Evolutionary conservation across 2,797 vertebrate genomes (phyloP), one percentile per base, ranked within the genome.

Genomic region (Myripristis jacobus): DNA sequence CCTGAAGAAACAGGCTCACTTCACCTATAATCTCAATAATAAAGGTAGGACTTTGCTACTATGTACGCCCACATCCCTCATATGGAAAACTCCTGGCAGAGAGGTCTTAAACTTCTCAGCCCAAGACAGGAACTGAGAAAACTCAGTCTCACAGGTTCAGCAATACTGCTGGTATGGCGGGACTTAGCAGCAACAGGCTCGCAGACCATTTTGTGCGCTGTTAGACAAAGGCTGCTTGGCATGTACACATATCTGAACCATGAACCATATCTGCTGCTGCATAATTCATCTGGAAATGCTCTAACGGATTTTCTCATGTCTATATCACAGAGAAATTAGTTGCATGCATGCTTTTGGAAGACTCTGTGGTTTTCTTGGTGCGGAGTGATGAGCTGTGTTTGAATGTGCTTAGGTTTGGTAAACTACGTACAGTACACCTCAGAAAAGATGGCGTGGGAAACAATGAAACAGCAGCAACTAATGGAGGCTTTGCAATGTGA

Each of bases 1-100:
- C 79, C 81, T 65, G 59, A 81, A 80, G 64, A 78, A 63, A 25
- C 70, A 31, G 66, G 70, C 68, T 79, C 72, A 62, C 44, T 81
- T 68, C 52, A 54, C 50, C 48, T 44, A 29, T 29, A 62, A 65
- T 64, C 76, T 66, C 36, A 41, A 53, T 77, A 81, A 70, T 63
- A 19, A 55, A 70, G 29, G 16, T n/a, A 44, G 66, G 55, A 63
- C 70, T 66, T n/a, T 53, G 74, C 75, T 69, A 69, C 66, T 72
- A 53, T 38, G 43, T 31, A 68, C 34, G 61, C 25, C 3, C 6
- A n/a, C 50, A 70, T 22, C 22, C 55, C 38, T 6, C 3, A 63
- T 15, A 55, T 11, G 66, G 29, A 53, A 0, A 63, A 24, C 2
- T 10, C n/a, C 1, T 11, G 0, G 38, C 5, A 68, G 21, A 62